phyloP scores from a whole-genome alignment of 2,888 invertebrate species.

The Polydesmus complanatus region DNA sequence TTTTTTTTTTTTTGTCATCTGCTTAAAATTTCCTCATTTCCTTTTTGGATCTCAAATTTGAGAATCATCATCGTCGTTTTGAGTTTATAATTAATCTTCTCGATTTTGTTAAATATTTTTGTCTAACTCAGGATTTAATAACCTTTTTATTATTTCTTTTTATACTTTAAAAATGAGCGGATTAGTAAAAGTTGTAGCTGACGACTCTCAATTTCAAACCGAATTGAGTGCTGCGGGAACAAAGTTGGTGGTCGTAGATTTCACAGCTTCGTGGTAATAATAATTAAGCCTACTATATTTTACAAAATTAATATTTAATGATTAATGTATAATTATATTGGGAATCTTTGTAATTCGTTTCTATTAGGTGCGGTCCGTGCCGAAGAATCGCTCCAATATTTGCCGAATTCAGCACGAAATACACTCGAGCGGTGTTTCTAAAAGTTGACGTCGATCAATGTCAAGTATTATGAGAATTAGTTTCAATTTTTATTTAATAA shows the following conservation, averaged over 20 bases:
- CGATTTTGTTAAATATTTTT: too few relatives aligned
- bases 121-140: too few relatives aligned
- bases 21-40: too few relatives aligned
- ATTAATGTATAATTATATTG: constrained; percentile 2
- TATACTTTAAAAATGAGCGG: not conserved
- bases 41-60: too few relatives aligned
- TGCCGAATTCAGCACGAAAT: constrained; percentile 73
- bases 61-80: too few relatives aligned
- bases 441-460: constrained; percentile 94
- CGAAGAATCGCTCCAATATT: constrained; percentile 85
- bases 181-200: constrained; percentile 29
- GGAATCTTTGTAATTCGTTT: constrained; percentile 16
- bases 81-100: too few relatives aligned
- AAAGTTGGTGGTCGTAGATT: constrained; percentile 85
- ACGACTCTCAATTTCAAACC: constrained; percentile 67
- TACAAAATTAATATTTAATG: not conserved
- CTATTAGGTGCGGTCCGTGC: constrained; percentile 87
- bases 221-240: constrained; percentile 72
- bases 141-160: too few relatives aligned
- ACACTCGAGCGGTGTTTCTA: constrained; percentile 72
- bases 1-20: too few relatives aligned
- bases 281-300: not conserved
- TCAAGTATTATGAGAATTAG: constrained; percentile 32
- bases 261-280: constrained; percentile 79
- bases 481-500: not conserved